Evolutionary conservation across 2,113 vertebrate genomes (phyloP), one percentile per base, ranked within the genome.

Genomic region (Lichenostomus cassidix): DNA sequence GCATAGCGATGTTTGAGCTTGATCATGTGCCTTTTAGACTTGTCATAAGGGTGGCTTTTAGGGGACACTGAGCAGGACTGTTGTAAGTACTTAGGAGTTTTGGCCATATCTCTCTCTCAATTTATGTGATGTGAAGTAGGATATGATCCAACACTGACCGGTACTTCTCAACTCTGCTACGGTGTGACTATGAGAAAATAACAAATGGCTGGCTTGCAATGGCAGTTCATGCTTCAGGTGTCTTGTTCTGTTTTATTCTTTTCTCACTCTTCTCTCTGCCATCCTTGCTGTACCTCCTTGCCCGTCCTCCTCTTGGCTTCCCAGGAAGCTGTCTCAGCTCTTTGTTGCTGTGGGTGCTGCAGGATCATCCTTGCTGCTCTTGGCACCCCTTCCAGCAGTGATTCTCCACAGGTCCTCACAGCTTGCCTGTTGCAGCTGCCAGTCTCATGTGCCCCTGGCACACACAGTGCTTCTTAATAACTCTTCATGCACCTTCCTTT

Each of bases 121-220:
- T 71, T 84, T 42, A 24, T 33, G 24, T 49, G 35, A 25, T 0
- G 0, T 29, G 65, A 46, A n/a, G 37, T 25, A 24, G 59, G 47
- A 65, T 65, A 10, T 2, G 9, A 24, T 41, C 24, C 52, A 22
- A 6, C 41, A 5, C 49, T 21, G 20, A 15, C 41, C 7, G n/a
- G 20, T 37, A 21, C 33, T 35, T 55, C 63, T 65, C 0, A 0
- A 28, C 64, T 59, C 55, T 8, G 4, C 78, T 62, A 0, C 64
- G 44, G 20, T 59, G 5, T 37, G 59, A 41, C 18, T n/a, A 1
- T 39, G 27, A 83, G 53, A 68, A 84, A 56, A 50, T 20, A 68
- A 21, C 4, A 0, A 53, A 29, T 39, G 50, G 5, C 37, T 86
- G 25, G 20, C 15, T 46, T 73, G 42, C 25, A 29, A 0, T 46